Evolutionary conservation across 2,797 vertebrate species (phyloP), one percentile per base, ranked within the genome.

Genomic region (Rhynchotus rufescens): DNA sequence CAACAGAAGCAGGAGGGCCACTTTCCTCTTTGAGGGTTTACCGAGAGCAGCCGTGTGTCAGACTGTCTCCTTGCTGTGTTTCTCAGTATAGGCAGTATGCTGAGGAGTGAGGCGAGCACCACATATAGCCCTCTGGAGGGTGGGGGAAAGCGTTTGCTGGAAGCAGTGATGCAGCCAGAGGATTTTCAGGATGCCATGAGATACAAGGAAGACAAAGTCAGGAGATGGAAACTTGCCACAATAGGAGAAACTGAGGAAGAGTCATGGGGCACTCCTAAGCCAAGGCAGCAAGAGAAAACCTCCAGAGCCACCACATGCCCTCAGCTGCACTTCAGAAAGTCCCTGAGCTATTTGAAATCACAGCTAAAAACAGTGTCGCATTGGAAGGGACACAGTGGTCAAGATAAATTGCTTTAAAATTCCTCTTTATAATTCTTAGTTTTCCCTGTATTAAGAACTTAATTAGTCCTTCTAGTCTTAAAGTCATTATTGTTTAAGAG

Each of bases 1-100:
- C 59, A 92, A 94, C 84, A 61, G 76, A 72, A 89, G 30, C 30
- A 86, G 79, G 23, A 80, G 22, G 16, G 72, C 21, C 1, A 2
- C 38, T 67, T 82, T 82, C 65, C 11, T 74, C 84, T 84, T 42
- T 44, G 61, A 86, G 66, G 42, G 61, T 78, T 90, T 54, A 91
- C 19, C 59, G 61, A 80, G 30, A 89, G 36, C 38, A 84, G 28
- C 34, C 17, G 8, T 51, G 54, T 57, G 47, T 86, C 57, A 74
- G 51, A 64, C 68, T 60, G 30, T 17, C 81, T 3, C 4, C 36
- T 61, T 80, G 32, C 7, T 84, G 60, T 54, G 4, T 30, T 30
- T 21, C 34, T 71, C 51, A 23, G 14, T 40, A 36, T 61, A 67
- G 61, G 17, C n/a, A 57, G 26, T 44, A 15, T 9, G 20, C 3